A percentile compares a stretch with the other conserved stretches of the same genome.
Conservation (phyloP, 2,797 vertebrate genomes). For the Pseudocheirus occidentalis region DNA sequence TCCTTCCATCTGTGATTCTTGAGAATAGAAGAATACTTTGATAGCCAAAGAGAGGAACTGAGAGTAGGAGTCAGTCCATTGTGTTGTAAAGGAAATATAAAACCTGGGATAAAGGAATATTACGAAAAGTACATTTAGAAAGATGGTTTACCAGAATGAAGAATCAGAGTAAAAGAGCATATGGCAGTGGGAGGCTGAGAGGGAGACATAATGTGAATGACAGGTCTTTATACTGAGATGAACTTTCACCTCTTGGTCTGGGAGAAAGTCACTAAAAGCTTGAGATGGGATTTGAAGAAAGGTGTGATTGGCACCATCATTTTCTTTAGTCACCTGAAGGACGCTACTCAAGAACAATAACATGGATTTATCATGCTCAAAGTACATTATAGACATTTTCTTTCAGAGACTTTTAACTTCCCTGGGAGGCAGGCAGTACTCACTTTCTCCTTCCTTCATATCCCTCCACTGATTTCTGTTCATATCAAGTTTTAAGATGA, state of each 20-base stretch:
- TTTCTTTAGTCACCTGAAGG: slow-evolving; percentile 35
- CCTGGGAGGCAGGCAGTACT: slow-evolving; percentile 26
- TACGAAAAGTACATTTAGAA: not conserved
- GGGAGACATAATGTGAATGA: not conserved
- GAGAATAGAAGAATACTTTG: not conserved
- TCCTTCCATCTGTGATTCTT: not conserved
- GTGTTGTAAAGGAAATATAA: not conserved
- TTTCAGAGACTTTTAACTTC: slow-evolving; percentile 14
- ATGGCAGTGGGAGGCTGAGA: not conserved
- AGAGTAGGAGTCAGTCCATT: not conserved
- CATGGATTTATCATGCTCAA: slow-evolving; percentile 14
- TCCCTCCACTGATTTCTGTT: slow-evolving; percentile 31
- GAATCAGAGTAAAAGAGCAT: not conserved
- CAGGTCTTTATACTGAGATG: not conserved
- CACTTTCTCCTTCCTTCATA: not conserved
- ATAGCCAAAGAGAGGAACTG: not conserved
- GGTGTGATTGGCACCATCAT: not conserved
- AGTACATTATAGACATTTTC: slow-evolving; percentile 44
- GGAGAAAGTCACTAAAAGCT: not conserved
- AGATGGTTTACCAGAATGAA: not conserved
- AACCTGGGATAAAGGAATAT: not conserved
- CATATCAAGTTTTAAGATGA: slow-evolving; percentile 37
- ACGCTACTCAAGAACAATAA: not conserved
- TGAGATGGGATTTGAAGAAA: not conserved
- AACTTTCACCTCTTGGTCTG: not conserved